A percentile compares a stretch with the other conserved stretches of the same genome.
These are phyloP conservation scores for Anser brachyrhynchus DNA, from an alignment of 2,113 vertebrate genomes.

Conservation along the genomic window DNA sequence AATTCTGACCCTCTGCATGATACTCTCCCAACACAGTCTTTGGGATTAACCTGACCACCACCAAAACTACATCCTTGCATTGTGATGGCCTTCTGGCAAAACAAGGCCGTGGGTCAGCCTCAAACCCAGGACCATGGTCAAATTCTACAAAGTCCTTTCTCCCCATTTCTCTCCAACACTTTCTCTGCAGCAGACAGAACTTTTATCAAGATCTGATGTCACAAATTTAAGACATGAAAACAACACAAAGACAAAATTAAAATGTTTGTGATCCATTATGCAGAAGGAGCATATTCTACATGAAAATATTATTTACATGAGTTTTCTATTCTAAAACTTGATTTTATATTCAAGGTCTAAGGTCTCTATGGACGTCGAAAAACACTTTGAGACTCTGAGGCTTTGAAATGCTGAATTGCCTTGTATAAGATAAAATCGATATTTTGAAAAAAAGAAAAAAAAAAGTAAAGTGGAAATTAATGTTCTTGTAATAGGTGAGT, in stretches of 20 bases:
- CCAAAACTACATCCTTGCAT: background rate
- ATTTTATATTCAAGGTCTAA: conserved; percentile 63
- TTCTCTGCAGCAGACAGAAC: background rate
- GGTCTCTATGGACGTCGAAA: conserved; percentile 55
- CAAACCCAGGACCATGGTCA: background rate
- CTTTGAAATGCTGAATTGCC: conserved; percentile 55
- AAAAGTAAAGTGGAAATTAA: conserved; percentile 71
- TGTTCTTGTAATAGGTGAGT: conserved; percentile 73
- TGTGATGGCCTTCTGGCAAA: background rate
- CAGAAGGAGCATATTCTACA: conserved; percentile 20
- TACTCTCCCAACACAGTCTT: background rate
- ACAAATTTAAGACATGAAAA: background rate
- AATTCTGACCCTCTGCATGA: background rate
- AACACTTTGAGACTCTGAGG: conserved; percentile 41
- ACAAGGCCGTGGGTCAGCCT: background rate
- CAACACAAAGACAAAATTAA: conserved; percentile 7
- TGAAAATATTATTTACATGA: conserved; percentile 51
- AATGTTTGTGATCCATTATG: conserved; percentile 44
- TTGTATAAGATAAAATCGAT: conserved; percentile 66
- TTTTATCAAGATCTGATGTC: background rate
- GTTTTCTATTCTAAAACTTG: conserved; percentile 56
- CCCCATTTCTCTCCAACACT: background rate
- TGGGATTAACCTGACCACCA: background rate
- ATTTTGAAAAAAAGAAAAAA: background rate
- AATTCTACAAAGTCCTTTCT: background rate